Evolutionary conservation across 2,797 vertebrate species (phyloP).

Genomic region (Erpetoichthys calabaricus): DNA sequence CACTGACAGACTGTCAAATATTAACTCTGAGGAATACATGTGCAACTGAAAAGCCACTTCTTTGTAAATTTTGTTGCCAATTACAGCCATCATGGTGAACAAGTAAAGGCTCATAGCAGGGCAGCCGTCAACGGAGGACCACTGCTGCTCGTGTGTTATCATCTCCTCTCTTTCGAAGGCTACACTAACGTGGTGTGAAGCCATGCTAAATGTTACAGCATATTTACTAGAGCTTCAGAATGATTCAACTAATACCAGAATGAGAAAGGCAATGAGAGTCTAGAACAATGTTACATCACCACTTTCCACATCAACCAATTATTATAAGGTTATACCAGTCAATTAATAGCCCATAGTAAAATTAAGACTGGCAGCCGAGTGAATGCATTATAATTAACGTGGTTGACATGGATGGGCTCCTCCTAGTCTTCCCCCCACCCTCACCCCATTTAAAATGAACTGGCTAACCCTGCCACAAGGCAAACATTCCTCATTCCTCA

Average conservation of each 20-base stretch:
- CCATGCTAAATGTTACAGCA: slow-evolving; percentile 99
- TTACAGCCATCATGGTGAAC: slow-evolving; percentile 64
- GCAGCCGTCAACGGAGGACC: slow-evolving; percentile 64
- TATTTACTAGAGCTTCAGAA: slow-evolving; percentile 88
- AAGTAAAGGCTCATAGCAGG: slow-evolving; percentile 49
- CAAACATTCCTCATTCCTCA: slow-evolving; percentile 83
- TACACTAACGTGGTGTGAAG: slow-evolving; percentile 96
- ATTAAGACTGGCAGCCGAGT: slow-evolving; percentile 74
- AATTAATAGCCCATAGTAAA: slow-evolving; percentile 73
- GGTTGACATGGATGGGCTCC: slow-evolving; percentile 68
- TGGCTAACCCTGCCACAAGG: slow-evolving; percentile 69
- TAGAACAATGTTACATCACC: slow-evolving; percentile 92
- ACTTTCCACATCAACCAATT: slow-evolving; percentile 94
- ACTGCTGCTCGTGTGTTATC: slow-evolving; percentile 65
- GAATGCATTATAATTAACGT: slow-evolving; percentile 71
- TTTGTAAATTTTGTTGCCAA: slow-evolving; percentile 69
- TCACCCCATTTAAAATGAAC: slow-evolving; percentile 53
- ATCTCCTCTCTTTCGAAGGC: slow-evolving; percentile 61
- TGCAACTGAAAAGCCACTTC: slow-evolving; percentile 83
- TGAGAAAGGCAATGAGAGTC: slow-evolving; percentile 90
- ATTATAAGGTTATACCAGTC: slow-evolving; percentile 79
- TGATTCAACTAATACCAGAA: slow-evolving; percentile 85
- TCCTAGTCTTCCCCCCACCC: slow-evolving; percentile 29
- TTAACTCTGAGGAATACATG: slow-evolving; percentile 74
- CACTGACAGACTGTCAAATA: slow-evolving; percentile 74